Evolutionary conservation across 2,888 invertebrate species (phyloP).

Genomic region (Onthophagus sagittarius): DNA sequence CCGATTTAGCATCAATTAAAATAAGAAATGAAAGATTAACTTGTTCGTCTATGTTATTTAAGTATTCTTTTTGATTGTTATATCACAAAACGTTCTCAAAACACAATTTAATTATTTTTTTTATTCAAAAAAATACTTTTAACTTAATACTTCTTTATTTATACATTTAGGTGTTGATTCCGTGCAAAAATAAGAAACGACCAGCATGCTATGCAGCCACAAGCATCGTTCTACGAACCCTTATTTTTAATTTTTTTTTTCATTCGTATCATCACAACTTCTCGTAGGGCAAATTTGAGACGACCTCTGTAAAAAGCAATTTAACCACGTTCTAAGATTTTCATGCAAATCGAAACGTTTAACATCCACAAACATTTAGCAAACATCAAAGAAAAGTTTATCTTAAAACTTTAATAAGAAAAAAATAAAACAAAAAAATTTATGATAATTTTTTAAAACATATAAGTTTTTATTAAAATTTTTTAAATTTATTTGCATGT

Average conservation of each 20-base stretch:
- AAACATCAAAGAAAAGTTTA: neutral
- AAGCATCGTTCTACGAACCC: neutral
- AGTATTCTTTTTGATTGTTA: neutral
- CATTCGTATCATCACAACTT: slow-evolving; percentile 65
- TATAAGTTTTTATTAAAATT: too few relatives aligned
- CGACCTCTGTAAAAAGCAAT: slow-evolving; percentile 78
- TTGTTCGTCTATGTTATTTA: neutral
- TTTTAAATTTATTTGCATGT: neutral
- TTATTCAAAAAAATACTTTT: neutral
- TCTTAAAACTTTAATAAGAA: too few relatives aligned
- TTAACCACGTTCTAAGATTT: slow-evolving; percentile 13
- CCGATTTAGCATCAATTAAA: neutral
- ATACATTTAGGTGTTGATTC: neutral
- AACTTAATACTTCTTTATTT: neutral
- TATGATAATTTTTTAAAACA: too few relatives aligned
- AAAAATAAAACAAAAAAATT: too few relatives aligned
- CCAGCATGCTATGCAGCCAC: slow-evolving; percentile 26
- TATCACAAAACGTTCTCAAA: neutral
- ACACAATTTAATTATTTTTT: too few relatives aligned
- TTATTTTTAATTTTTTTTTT: too few relatives aligned
- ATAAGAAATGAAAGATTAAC: neutral
- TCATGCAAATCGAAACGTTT: slow-evolving; percentile 25
- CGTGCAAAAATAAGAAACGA: slow-evolving; percentile 22
- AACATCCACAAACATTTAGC: neutral
- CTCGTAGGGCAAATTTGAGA: slow-evolving; percentile 87